Base-by-base conservation (phyloP, 2,113 vertebrate genomes). In the Calyptommatus sinebrachiatus region DNA sequence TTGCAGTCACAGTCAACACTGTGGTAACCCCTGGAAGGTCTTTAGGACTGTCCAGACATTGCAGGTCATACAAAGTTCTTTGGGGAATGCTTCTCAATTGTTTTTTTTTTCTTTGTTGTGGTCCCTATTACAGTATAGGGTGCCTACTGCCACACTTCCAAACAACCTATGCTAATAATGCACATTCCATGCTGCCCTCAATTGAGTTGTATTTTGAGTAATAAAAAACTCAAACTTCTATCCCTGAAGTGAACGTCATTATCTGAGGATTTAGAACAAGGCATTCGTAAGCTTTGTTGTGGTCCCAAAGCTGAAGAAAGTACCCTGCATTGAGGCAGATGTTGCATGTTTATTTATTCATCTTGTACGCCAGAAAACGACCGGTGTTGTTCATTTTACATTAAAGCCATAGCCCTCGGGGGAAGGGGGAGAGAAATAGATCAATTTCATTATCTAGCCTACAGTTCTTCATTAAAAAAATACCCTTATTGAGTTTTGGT, bases 391-490 rank as follows among this genome's bases (percentile, higher is more conserved):
- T 77, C 21, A 21, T 77, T 86, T 66, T 88, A 85, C 91, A 86
- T 94, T 81, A 93, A 94, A 93, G 89, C 76, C 79, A 45, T 85
- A 78, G 3, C 83, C 24, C 57, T 73, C 11, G 1, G 35, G 35
- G 35, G 35, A 5, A 4, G 35, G 35, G 35, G 35, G 89, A 73
- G 53, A 73, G 75, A 50, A 72, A 26, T 84, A 77, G 71, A 76
- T 88, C 82, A 89, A 79, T 92, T 91, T 89, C 76, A 78, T 88
- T 89, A 53, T 48, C 65, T 82, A 21, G 5, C 60, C 35, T 46
- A 22, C 16, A 61, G 35, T 7, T 41, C 26, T 29, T 79, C 41
- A 72, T 65, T 76, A 20, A 73, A 65, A 41, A 60, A 18, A 8
- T 46, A 48, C 26, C 26, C 8, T 12, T 65, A n/a, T 10, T 24